Percentiles rank a stretch among this genome's conserved stretches.
Conservation (phyloP, 1,140 invertebrate species). For the Venustaconcha ellipsiformis region DNA sequence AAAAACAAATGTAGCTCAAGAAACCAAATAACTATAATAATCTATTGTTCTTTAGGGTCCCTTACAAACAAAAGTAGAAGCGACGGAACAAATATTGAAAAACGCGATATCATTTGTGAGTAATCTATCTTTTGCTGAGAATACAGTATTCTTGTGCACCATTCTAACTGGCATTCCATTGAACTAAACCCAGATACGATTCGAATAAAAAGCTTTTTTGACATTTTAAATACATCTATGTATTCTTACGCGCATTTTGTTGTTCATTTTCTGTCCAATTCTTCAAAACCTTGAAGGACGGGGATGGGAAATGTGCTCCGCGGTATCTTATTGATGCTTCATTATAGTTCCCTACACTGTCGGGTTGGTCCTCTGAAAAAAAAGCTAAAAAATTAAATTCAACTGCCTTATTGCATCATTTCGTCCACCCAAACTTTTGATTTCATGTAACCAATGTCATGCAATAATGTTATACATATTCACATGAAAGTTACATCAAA, state of each 20-base stretch:
- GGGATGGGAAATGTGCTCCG: slow-evolving; percentile 86
- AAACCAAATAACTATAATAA: too few relatives aligned
- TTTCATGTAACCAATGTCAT: too few relatives aligned
- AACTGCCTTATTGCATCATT: too few relatives aligned
- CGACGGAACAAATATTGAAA: too few relatives aligned
- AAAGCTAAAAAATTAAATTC: slow-evolving; percentile 8
- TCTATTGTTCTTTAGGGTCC: too few relatives aligned
- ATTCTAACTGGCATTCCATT: background rate
- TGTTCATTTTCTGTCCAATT: slow-evolving; percentile 49
- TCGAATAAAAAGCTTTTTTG: background rate
- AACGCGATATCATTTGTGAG: too few relatives aligned
- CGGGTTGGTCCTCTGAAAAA: slow-evolving; percentile 47
- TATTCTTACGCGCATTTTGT: background rate
- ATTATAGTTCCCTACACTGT: slow-evolving; percentile 58
- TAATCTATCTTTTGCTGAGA: background rate
- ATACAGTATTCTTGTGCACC: background rate
- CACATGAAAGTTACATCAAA: too few relatives aligned
- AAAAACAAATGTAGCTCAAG: too few relatives aligned
- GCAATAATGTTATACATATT: too few relatives aligned
- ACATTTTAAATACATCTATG: background rate
- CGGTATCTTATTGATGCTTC: slow-evolving; percentile 74
- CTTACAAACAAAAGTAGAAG: too few relatives aligned
- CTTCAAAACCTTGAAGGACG: slow-evolving; percentile 87
- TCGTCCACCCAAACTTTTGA: too few relatives aligned
- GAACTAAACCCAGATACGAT: background rate